These are phyloP conservation scores for Perca schrenkii DNA, from an alignment of 2,113 vertebrate genomes.

Conservation along the genomic window DNA sequence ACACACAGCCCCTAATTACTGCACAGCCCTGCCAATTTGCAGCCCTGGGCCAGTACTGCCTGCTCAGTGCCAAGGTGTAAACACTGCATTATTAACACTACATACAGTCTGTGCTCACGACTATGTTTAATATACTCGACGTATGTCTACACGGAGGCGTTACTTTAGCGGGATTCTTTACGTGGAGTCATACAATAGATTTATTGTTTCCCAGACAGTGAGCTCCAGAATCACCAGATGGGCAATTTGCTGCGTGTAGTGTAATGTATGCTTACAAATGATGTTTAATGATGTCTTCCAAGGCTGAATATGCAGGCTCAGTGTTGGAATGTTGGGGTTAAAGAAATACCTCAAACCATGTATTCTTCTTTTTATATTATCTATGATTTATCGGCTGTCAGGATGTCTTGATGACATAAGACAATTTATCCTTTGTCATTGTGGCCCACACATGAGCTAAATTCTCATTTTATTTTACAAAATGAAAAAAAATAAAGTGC, in stretches of 20 bases:
- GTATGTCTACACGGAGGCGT: constrained; percentile 61
- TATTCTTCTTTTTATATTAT: constrained; percentile 41
- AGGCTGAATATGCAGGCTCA: constrained; percentile 63
- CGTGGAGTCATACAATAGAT: constrained; percentile 61
- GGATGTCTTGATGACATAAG: constrained; percentile 1
- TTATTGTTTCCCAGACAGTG: constrained; percentile 64
- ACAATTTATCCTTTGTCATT: not conserved
- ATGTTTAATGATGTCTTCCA: constrained; percentile 79
- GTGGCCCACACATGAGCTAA: constrained; percentile 1
- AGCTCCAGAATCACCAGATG: constrained; percentile 71
- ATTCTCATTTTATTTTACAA: not conserved
- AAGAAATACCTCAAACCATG: constrained; percentile 28
- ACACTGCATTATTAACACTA: constrained; percentile 80
- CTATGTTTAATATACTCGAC: constrained; percentile 52
- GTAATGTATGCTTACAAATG: constrained; percentile 77
- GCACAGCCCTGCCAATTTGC: constrained; percentile 63
- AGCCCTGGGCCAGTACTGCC: constrained; percentile 70
- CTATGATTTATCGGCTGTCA: constrained; percentile 44
- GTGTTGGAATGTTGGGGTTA: constrained; percentile 34
- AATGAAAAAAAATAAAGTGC: not conserved
- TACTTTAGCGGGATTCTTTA: constrained; percentile 52
- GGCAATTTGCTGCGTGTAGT: constrained; percentile 69
- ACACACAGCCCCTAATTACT: constrained; percentile 73
- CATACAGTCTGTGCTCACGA: constrained; percentile 60
- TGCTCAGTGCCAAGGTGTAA: constrained; percentile 74